Base-by-base conservation (phyloP, 1,140 invertebrate genomes). In the Plutomurus gul region DNA sequence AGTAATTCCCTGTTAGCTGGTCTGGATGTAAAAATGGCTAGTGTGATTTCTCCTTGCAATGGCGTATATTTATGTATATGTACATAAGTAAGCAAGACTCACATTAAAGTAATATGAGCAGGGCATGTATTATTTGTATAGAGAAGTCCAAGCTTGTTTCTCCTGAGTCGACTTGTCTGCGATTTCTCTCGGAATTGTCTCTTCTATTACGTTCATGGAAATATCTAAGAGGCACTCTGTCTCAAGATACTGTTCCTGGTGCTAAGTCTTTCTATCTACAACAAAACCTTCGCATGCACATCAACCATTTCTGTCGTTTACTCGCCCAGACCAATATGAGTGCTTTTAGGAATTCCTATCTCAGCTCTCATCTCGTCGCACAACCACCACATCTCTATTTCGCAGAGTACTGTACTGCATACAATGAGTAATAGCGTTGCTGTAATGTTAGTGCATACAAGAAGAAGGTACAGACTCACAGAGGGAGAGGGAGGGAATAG, bases 351-450 rank as follows among this genome's bases (percentile, higher is more conserved):
- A 25, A 27, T 65, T 65, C 56, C 56, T 30, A 65, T 65, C 56
- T 65, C 13, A 5, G n/a, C 25, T 65, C 56, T 33, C 56, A 65
- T 65, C 56, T 65, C 56, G n/a, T n/a, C n/a, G n/a, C n/a, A n/a
- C n/a, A n/a, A n/a, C n/a, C n/a, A n/a, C n/a, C n/a, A 65, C 56
- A 65, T 65, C 56, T 65, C 56, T 65, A 65, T 65, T 65, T 65
- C 56, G 36, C n/a, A n/a, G n/a, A n/a, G 30, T 25, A 65, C 56
- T 65, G 25, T n/a, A n/a, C n/a, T n/a, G n/a, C n/a, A 16, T 65
- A 65, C 56, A 65, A 65, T 65, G 56, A 65, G 56, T 65, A 65
- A 65, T 65, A 27, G 56, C 56, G 36, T 33, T 65, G 36, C 16
- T 65, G 22, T 33, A n/a, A n/a, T n/a, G n/a, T n/a, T n/a, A n/a